These are phyloP conservation scores for Neostethus bicornis DNA, from an alignment of 2,797 vertebrate genomes.

Conservation along the genomic window DNA sequence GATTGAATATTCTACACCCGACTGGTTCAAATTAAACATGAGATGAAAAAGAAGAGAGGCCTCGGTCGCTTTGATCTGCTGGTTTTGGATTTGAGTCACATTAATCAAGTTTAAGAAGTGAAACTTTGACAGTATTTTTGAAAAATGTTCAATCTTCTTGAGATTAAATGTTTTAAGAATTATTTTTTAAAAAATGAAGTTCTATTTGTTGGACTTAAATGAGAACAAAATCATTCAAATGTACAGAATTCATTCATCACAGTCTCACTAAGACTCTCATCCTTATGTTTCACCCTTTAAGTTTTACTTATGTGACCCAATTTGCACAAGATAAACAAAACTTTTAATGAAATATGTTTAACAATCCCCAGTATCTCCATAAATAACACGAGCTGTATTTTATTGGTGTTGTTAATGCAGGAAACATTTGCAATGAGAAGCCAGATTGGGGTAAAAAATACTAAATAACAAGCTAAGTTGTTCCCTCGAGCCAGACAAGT, in stretches of 20 bases:
- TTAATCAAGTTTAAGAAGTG: neutral
- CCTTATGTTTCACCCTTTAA: too few relatives aligned
- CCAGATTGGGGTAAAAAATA: constrained; percentile 4
- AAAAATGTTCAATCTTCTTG: too few relatives aligned
- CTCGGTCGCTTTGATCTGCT: neutral
- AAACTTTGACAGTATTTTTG: neutral
- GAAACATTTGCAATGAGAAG: neutral
- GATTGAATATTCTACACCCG: neutral
- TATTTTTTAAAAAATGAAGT: too few relatives aligned
- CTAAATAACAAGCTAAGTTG: neutral
- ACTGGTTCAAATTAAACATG: neutral
- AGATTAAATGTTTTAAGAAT: too few relatives aligned
- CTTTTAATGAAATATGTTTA: neutral
- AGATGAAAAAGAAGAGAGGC: neutral
- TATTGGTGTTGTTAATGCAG: constrained; percentile 5
- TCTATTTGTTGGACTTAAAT: too few relatives aligned
- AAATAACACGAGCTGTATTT: neutral
- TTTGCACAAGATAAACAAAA: neutral
- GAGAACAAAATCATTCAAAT: too few relatives aligned
- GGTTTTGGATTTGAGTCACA: neutral
- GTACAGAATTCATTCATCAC: too few relatives aligned
- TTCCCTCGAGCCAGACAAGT: constrained; percentile 33
- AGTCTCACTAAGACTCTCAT: too few relatives aligned
- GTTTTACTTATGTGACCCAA: neutral
- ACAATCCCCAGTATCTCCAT: neutral